phyloP scores from a whole-genome alignment of 2,888 invertebrate genomes.

The Rhimphoctona megacephalus region DNA sequence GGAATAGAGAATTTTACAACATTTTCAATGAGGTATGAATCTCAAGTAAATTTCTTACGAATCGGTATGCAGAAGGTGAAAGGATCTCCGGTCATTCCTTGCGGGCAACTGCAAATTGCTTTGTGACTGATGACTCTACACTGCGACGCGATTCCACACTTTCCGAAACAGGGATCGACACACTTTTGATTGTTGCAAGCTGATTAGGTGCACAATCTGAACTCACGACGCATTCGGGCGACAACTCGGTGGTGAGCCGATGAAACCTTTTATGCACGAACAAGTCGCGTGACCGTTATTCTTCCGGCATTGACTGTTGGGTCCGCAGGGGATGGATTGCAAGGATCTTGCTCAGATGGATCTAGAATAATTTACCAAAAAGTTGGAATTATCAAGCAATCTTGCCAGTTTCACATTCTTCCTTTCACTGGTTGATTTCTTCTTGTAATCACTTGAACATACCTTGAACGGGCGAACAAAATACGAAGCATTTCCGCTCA shows the following conservation, averaged over 20 bases:
- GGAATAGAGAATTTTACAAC: neutral
- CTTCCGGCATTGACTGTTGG: slow-evolving; percentile 86
- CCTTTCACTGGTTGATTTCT: neutral
- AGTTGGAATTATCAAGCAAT: neutral
- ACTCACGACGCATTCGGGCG: slow-evolving; percentile 84
- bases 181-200: slow-evolving; percentile 85
- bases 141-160: slow-evolving; percentile 85
- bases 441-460: neutral
- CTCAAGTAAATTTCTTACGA: slow-evolving; percentile 38
- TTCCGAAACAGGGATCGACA: slow-evolving; percentile 84
- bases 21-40: neutral
- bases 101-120: slow-evolving; percentile 85
- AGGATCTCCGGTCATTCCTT: slow-evolving; percentile 84
- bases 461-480: slow-evolving; percentile 84
- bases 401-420: neutral
- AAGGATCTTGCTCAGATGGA: slow-evolving; percentile 77
- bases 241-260: slow-evolving; percentile 84
- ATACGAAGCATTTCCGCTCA: slow-evolving; percentile 90
- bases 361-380: slow-evolving; percentile 40
- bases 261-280: slow-evolving; percentile 84
- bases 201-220: slow-evolving; percentile 86
- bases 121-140: slow-evolving; percentile 86
- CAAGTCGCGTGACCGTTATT: slow-evolving; percentile 86
- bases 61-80: slow-evolving; percentile 81
- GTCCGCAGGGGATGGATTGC: slow-evolving; percentile 86